Evolutionary conservation across 2,888 invertebrate genomes (phyloP), one percentile per base, ranked within the genome.

Genomic region (Nymphalis c-album): DNA sequence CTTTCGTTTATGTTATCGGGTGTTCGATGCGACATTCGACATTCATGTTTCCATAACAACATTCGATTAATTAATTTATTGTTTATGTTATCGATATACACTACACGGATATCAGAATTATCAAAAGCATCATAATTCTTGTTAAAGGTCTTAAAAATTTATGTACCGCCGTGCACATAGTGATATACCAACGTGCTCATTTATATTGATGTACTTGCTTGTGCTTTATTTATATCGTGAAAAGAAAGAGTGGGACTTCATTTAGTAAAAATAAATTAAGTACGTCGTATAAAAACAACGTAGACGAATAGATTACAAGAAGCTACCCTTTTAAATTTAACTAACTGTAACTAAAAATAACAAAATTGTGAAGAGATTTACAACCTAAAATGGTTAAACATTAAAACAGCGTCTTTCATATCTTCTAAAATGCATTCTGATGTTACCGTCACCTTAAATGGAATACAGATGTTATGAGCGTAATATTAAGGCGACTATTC

Each of bases 301-400:
- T 65, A 72, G 71, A 71, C 71, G 10, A 13, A 40, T 40, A 40
- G 26, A 13, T 13, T 4, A 40, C 40, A 40, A 40, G 40, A 13
- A 71, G 53, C 48, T 61, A 60, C 68, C 48, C 53, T 61, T 69
- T 58, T 40, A 60, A 67, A 69, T 66, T 71, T 71, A 65, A 72
- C 67, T 65, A 64, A 64, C 63, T 57, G 59, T 57, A 60, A 69
- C 68, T 65, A 67, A 71, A 71, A 69, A 67, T 64, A 71, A 60
- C 53, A 18, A 55, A 58, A 61, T 60, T 62, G 68, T 68, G 59
- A 68, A 68, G 53, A 67, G 73, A 72, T 72, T 73, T 72, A 72
- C 66, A 64, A 53, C 59, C 51, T 60, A 67, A 71, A 58, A 68
- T 40, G 64, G 63, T 68, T 68, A 68, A 62, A 65, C 50, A 59